Evolutionary conservation across 2,888 invertebrate species (phyloP).

Genomic region (Mactromeris polynyma): DNA sequence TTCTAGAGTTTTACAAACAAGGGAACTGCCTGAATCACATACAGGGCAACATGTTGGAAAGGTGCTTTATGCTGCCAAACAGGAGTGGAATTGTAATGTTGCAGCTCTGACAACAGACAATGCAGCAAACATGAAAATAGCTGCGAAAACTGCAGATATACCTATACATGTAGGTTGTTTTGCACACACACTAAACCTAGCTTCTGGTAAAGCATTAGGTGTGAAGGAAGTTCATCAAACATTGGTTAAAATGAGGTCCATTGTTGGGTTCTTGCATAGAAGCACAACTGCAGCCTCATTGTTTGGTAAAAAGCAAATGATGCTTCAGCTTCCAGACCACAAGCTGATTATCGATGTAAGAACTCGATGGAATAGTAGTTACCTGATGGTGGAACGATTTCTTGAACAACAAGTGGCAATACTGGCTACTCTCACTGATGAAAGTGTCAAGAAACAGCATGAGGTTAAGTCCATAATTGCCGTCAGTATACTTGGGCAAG

Average conservation of each 20-base stretch:
- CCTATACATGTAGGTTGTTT: slow-evolving; percentile 46
- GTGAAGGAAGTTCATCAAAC: slow-evolving; percentile 9
- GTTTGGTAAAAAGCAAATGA: slow-evolving; percentile 7
- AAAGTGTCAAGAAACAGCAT: slow-evolving; percentile 4
- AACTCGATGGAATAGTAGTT: slow-evolving; percentile 51
- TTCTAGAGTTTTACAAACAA: slow-evolving; percentile 32
- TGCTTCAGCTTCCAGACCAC: slow-evolving; percentile 55
- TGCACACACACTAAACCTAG: slow-evolving; percentile 58
- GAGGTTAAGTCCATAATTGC: not conserved
- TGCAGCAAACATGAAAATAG: slow-evolving; percentile 51
- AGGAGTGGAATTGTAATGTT: slow-evolving; percentile 15
- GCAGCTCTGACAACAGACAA: slow-evolving; percentile 38
- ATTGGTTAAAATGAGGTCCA: slow-evolving; percentile 37
- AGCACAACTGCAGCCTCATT: slow-evolving; percentile 41
- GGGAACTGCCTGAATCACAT: slow-evolving; percentile 13
- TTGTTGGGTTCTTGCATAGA: slow-evolving; percentile 43
- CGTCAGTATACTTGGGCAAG: not conserved
- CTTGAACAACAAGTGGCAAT: slow-evolving; percentile 46
- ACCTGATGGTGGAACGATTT: slow-evolving; percentile 45
- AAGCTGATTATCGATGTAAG: slow-evolving; percentile 54
- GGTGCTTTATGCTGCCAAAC: not conserved
- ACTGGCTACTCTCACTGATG: slow-evolving; percentile 33
- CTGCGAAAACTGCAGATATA: slow-evolving; percentile 24
- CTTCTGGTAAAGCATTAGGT: slow-evolving; percentile 17
- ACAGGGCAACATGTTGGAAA: slow-evolving; percentile 29